Evolutionary conservation across 2,888 invertebrate genomes (phyloP), one percentile per base, ranked within the genome.

Genomic region (Rutpela maculata): DNA sequence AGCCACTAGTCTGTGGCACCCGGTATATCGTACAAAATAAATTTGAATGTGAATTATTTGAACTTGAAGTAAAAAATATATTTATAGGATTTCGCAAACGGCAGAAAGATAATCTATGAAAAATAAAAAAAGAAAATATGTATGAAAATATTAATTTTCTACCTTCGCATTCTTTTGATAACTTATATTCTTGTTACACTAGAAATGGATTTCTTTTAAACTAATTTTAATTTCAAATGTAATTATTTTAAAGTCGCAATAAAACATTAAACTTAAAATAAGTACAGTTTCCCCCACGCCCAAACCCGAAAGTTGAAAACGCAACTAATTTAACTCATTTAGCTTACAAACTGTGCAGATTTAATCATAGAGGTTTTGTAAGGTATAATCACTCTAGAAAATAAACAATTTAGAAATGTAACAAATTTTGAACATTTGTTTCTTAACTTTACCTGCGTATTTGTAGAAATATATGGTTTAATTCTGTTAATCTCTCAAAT

Each of bases 161-260:
- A n/a, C n/a, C n/a, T n/a, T n/a, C n/a, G n/a, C n/a, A n/a, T n/a
- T n/a, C n/a, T n/a, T n/a, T n/a, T n/a, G n/a, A n/a, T n/a, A n/a
- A n/a, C n/a, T n/a, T n/a, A n/a, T n/a, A n/a, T n/a, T n/a, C n/a
- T n/a, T n/a, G n/a, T n/a, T n/a, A n/a, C n/a, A n/a, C n/a, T n/a
- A n/a, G n/a, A n/a, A 35, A 60, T 56, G 38, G 19, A 15, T 70
- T 59, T 38, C 59, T 62, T 70, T 62, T 26, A 18, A 12, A 9
- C 62, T 70, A 63, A 71, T 71, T 63, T 71, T 26, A 71, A 71
- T 55, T 71, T 71, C 17, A 71, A 71, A 71, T 71, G 62, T 71
- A 71, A 62, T 63, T 50, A 62, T 71, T 55, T 55, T 55, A 59
- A 22, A 18, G 50, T 63, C 63, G 22, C 18, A 66, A 71, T 38